Conservation (phyloP, 1,140 invertebrate species). For the Lucilia sericata region DNA sequence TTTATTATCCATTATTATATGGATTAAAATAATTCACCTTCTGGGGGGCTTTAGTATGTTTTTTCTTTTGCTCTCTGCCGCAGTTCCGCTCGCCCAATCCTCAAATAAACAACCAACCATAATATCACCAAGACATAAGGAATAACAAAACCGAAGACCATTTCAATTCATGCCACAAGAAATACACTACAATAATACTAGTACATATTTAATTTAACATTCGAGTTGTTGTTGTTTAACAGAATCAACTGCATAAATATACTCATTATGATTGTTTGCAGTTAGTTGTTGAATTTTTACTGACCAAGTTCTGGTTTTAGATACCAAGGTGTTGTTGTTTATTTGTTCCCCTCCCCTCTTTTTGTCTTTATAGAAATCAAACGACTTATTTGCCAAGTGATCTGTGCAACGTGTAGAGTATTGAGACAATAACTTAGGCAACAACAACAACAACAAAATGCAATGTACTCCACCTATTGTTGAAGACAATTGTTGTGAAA, state of each 20-base stretch:
- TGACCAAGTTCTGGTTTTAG: conserved; percentile 7
- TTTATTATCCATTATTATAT: conserved; percentile 47
- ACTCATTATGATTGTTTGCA: not conserved
- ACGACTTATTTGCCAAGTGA: conserved; percentile 15
- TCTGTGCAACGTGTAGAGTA: not conserved
- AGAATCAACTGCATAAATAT: not conserved
- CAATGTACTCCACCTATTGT: conserved; percentile 8
- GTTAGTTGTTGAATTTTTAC: not conserved
- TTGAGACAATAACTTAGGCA: not conserved
- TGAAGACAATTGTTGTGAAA: not conserved
- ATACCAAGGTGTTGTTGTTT: not conserved
- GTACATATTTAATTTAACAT: conserved; percentile 20
- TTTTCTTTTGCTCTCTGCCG: not conserved
- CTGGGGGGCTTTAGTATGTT: not conserved
- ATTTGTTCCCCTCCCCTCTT: not conserved
- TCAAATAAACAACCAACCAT: not conserved
- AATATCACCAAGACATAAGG: not conserved
- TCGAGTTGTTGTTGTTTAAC: not conserved
- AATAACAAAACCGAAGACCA: not conserved
- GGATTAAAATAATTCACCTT: conserved; percentile 47
- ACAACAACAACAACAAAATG: not conserved
- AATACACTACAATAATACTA: not conserved
- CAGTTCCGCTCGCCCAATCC: conserved; percentile 22
- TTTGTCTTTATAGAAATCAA: not conserved
- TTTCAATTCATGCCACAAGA: not conserved